Evolutionary conservation across 2,113 vertebrate species (phyloP).

Genomic region (Mionectes macconnelli): DNA sequence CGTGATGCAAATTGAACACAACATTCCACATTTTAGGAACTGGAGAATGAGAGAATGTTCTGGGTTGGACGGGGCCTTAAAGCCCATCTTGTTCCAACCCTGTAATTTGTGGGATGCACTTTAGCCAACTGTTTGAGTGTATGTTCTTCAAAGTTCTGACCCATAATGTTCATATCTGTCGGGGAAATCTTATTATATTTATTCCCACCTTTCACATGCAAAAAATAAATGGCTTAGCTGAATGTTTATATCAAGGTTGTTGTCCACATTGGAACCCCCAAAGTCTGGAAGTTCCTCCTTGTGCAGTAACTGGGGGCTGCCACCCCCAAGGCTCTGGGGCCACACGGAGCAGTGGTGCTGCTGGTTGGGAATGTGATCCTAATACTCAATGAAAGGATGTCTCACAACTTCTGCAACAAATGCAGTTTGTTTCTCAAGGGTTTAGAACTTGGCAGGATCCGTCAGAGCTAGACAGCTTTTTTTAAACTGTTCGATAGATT

Average conservation of each 20-base stretch:
- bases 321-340: background rate
- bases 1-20: slow-evolving; percentile 39
- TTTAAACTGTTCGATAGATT: background rate
- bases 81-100: background rate
- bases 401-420: slow-evolving; percentile 34
- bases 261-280: background rate
- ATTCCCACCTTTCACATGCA: background rate
- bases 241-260: background rate
- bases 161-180: background rate
- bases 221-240: slow-evolving; percentile 10
- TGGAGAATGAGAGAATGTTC: accelerated
- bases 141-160: background rate
- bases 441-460: slow-evolving; percentile 51
- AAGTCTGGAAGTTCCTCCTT: background rate
- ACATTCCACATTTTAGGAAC: background rate
- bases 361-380: background rate
- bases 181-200: background rate
- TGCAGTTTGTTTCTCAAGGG: slow-evolving; percentile 10
- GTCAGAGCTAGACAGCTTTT: slow-evolving; percentile 51
- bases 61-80: background rate
- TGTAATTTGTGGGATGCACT: background rate
- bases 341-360: background rate
- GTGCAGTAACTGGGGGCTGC: background rate
- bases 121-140: slow-evolving; percentile 20
- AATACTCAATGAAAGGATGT: background rate